Conservation (phyloP, 2,888 invertebrate species). For the Oligia strigilis region DNA sequence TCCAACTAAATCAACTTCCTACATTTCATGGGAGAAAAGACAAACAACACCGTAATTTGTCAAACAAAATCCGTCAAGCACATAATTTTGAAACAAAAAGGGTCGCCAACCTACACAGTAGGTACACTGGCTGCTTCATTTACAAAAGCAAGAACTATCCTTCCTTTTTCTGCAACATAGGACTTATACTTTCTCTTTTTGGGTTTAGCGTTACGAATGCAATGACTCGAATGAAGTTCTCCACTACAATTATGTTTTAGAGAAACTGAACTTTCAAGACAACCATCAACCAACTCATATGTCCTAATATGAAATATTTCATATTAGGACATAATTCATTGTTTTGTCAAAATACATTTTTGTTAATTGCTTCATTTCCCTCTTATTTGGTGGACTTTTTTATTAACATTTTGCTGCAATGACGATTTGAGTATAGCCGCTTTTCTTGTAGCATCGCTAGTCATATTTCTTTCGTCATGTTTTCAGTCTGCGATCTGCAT, state of each 20-base stretch:
- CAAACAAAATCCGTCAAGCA: slow-evolving; percentile 19
- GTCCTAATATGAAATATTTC: too few relatives aligned
- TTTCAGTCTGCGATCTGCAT: background rate
- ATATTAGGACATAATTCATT: background rate
- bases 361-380: background rate
- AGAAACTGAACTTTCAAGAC: background rate
- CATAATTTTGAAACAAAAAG: slow-evolving; percentile 15
- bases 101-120: background rate
- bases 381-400: background rate
- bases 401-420: background rate
- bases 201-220: slow-evolving; percentile 11
- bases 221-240: background rate
- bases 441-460: background rate
- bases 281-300: background rate
- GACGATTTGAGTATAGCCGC: background rate
- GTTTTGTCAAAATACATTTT: background rate
- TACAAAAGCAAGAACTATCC: slow-evolving; percentile 1
- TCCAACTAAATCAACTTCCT: background rate
- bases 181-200: background rate
- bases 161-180: background rate
- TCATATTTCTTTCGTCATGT: background rate
- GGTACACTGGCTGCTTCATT: slow-evolving; percentile 1
- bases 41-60: slow-evolving; percentile 12
- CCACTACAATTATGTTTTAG: background rate
- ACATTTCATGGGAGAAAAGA: background rate